These are phyloP conservation scores for Spermophilus dauricus DNA, from an alignment of 2,113 vertebrate genomes.

Conservation along the genomic window DNA sequence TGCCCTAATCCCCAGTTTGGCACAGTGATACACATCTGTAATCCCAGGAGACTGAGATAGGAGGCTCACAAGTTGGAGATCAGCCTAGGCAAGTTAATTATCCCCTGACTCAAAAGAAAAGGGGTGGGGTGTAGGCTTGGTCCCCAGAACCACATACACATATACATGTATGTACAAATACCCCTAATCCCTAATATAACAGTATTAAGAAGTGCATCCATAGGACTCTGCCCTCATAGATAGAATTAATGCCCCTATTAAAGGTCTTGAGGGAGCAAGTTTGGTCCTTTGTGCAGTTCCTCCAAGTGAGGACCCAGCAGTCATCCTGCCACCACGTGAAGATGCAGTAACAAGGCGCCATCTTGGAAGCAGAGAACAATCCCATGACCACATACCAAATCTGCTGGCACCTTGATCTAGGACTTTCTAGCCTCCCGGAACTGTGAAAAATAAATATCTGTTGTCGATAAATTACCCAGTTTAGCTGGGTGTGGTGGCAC, in stretches of 20 bases:
- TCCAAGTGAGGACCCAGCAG: background rate
- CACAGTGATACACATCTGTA: too few relatives aligned
- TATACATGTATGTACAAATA: too few relatives aligned
- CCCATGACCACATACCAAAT: background rate
- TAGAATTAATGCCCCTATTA: background rate
- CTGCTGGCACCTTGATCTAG: background rate
- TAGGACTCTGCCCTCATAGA: background rate
- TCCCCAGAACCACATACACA: background rate
- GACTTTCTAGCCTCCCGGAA: background rate
- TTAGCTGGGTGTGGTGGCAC: background rate
- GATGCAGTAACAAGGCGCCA: background rate
- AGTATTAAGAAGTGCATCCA: background rate
- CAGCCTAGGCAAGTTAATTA: too few relatives aligned
- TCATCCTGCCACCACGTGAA: background rate
- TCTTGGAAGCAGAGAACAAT: background rate
- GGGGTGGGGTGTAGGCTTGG: too few relatives aligned
- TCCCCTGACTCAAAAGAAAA: too few relatives aligned
- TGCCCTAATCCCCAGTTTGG: background rate
- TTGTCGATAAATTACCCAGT: background rate
- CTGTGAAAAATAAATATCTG: background rate
- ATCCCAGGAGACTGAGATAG: too few relatives aligned
- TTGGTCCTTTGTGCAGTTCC: background rate
- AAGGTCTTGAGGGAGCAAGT: background rate
- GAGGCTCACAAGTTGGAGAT: too few relatives aligned
- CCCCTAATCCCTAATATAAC: background rate